A percentile compares a stretch with the other conserved stretches of the same genome.
Conservation (phyloP, 2,888 invertebrate species). For the Bursaphelenchus okinawaensis region DNA sequence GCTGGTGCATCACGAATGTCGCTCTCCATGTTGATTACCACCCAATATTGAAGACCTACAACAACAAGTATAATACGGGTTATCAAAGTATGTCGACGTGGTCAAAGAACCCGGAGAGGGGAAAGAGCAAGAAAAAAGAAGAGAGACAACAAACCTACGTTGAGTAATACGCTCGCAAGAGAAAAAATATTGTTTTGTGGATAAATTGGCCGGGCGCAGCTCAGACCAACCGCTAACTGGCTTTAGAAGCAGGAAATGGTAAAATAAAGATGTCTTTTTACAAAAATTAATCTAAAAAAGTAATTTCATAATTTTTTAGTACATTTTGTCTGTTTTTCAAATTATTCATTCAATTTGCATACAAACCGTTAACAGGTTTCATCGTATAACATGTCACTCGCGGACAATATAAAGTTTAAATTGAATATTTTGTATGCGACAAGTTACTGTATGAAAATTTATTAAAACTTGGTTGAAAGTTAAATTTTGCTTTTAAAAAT, state of each 20-base stretch:
- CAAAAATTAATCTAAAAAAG: too few relatives aligned
- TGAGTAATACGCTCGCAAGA: not conserved
- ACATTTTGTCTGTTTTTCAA: too few relatives aligned
- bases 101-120: not conserved
- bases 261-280: too few relatives aligned
- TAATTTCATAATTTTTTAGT: too few relatives aligned
- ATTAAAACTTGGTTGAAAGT: too few relatives aligned
- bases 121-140: not conserved
- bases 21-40: slow-evolving; percentile 41
- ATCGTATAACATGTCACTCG: not conserved
- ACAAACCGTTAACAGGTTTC: not conserved
- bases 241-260: too few relatives aligned
- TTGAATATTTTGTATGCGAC: too few relatives aligned
- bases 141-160: not conserved
- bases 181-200: not conserved
- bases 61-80: not conserved
- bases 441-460: too few relatives aligned
- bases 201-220: not conserved
- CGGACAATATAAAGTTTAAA: too few relatives aligned
- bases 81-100: not conserved
- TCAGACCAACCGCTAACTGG: not conserved
- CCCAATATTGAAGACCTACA: not conserved
- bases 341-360: not conserved
- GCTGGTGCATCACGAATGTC: slow-evolving; percentile 51
- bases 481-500: too few relatives aligned